A percentile compares a stretch with the other conserved stretches of the same genome.
These are phyloP conservation scores for Lutjanus campechanus DNA, from an alignment of 2,797 vertebrate species.

Conservation along the genomic window DNA sequence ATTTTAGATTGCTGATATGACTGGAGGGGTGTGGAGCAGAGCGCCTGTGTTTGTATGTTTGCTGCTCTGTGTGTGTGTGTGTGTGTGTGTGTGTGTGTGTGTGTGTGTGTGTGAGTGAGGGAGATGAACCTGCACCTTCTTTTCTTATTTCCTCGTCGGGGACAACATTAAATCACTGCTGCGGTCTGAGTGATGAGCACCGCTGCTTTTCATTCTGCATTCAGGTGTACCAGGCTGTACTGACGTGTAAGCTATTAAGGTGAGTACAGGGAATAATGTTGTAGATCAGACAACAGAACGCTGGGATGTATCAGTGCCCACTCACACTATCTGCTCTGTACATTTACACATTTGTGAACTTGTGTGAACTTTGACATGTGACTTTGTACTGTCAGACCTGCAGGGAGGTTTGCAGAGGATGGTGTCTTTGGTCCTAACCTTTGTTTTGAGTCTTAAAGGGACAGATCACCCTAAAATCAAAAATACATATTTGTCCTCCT, in stretches of 20 bases:
- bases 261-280: constrained; percentile 1
- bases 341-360: neutral
- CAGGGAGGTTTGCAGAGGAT: neutral
- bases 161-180: constrained; percentile 65
- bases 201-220: constrained; percentile 56
- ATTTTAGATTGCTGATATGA: constrained; percentile 81
- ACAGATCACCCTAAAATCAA: no score
- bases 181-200: constrained; percentile 59
- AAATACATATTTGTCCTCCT: no score
- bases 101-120: constrained; percentile 20
- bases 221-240: constrained; percentile 18
- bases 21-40: constrained; percentile 64
- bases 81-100: constrained; percentile 21
- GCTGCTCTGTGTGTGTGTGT: constrained; percentile 32
- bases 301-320: no score
- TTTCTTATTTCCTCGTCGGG: constrained; percentile 56
- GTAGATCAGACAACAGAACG: neutral
- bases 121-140: constrained; percentile 58
- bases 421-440: neutral
- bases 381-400: neutral
- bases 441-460: neutral
- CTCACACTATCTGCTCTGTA: neutral
- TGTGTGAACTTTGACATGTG: constrained; percentile 1
- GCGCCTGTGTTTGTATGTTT: constrained; percentile 37
- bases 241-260: constrained; percentile 22